Base-by-base conservation (phyloP, 2,888 invertebrate species). In the Harmothoe impar region DNA sequence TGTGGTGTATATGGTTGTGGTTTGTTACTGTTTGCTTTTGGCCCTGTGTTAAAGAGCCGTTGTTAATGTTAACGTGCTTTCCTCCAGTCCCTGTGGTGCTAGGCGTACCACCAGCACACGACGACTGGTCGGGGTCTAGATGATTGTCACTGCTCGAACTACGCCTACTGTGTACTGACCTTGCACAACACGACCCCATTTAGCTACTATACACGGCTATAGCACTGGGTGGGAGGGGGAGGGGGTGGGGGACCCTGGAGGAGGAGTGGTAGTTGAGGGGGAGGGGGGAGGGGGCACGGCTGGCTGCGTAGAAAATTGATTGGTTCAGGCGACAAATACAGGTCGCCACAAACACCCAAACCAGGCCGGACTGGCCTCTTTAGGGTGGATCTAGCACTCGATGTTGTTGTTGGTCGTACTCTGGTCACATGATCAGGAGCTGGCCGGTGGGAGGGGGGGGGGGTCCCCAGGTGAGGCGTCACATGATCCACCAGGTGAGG, bases 121-220 rank as follows among this genome's bases (percentile, higher is more conserved):
- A 43, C 43, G 43, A 43, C 43, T 43, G 43, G n/a, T n/a, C n/a
- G 43, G 43, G 43, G 10, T 43, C 43, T 43, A 43, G 43, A 43
- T n/a, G n/a, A n/a, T 43, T 43, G 43, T 43, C 77, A 29, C 77
- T 77, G 17, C 77, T 25, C 17, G 3, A 15, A 25, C 77, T 15
- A 77, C 77, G 17, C 15, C 77, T 29, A 77, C n/a, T 31, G 1
- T 62, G 62, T 3, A 23, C 62, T 23, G 25, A 35, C 33, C 81
- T 33, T 43, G 81, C 81, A 81, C 81, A 81, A 43, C 81, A 81
- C 81, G 81, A 81, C 81, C 81, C 81, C 81, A 81, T 81, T 33
- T 81, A 43, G 81, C 43, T 43, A 43, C 43, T 43, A 7, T 43
- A 43, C 10, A 43, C 43, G 10, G 43, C 3, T 43, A 43, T 43